Evolutionary conservation across 2,888 invertebrate genomes (phyloP), one percentile per base, ranked within the genome.

Genomic region (Dicroscelio sp.): DNA sequence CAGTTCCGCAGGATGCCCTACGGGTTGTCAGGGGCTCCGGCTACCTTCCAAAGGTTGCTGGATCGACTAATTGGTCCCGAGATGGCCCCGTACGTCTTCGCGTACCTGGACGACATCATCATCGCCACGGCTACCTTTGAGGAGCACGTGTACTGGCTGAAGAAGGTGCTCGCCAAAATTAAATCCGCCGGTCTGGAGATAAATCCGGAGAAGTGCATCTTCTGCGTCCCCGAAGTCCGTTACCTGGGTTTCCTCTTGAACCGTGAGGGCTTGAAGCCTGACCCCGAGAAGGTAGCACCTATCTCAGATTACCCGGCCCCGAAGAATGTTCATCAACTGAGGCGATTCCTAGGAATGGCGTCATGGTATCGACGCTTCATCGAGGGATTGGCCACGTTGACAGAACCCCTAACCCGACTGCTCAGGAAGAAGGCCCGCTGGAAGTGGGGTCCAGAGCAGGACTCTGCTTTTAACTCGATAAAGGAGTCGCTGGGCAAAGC

Each of bases 271-370:
- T n/a, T n/a, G n/a, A n/a, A n/a, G n/a, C n/a, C 52, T 91, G 90
- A 93, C 23, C 88, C 83, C 0, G 90, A 88, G 0, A 91, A 90
- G 30, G 63, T 65, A 3, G 48, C 69, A 8, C 58, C 90, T 1
- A 69, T 93, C 0, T 0, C 65, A 10, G 38, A 83, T 0, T 91
- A 73, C 33, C 91, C 90, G 1, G 58, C 43, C 2, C 91, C 90
- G 17, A 23, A 17, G 1, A 90, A 31, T 1, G 5, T 89, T 0
- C 76, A 33, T 35, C 90, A 94, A 30, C 23, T 95, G 6, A 82
- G 93, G 2, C 48, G 92, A 10, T 96, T 95, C 63, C 33, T 95
- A 0, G 95, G 95, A 4, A 76, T 76, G 76, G 58, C 55, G 10
- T 75, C 75, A 5, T 75, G 75, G 75, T 75, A 75, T 55, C 20